These are phyloP conservation scores for Venturia canescens DNA, from an alignment of 1,140 invertebrate genomes.

Conservation along the genomic window DNA sequence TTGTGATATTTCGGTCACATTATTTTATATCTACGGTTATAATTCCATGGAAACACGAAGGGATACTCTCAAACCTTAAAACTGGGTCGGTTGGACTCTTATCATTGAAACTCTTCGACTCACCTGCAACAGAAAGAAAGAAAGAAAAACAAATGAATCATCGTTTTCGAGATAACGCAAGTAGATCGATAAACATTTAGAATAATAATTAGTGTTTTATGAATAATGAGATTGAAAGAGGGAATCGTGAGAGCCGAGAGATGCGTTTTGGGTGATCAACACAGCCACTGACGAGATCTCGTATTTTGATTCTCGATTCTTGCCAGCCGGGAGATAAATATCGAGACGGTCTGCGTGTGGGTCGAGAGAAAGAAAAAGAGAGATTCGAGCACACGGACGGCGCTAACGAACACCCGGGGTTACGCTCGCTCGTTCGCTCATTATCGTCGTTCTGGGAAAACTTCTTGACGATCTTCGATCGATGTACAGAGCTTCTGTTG, in stretches of 20 bases:
- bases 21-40: no score
- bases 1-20: no score
- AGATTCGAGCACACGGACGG: conserved; percentile 35
- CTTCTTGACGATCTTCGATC: conserved; percentile 45
- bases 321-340: neutral
- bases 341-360: neutral
- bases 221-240: conserved; percentile 17
- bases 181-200: neutral
- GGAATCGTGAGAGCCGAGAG: conserved; percentile 15
- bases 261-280: neutral
- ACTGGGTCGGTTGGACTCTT: neutral
- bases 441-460: conserved; percentile 46
- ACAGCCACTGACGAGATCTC: neutral
- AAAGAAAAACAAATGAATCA: neutral
- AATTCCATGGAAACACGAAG: neutral
- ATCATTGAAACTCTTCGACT: neutral
- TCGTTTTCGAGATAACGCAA: neutral
- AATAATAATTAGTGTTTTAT: conserved; percentile 35
- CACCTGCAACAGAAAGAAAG: conserved; percentile 29
- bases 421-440: conserved; percentile 38
- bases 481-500: conserved; percentile 47
- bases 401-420: conserved; percentile 46
- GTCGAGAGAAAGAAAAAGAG: conserved; percentile 15
- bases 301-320: conserved; percentile 31
- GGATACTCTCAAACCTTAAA: neutral